Percentiles rank a stretch among this genome's conserved stretches.
phyloP scores from a whole-genome alignment of 2,888 invertebrate species.

The Synanthedon vespiformis region DNA sequence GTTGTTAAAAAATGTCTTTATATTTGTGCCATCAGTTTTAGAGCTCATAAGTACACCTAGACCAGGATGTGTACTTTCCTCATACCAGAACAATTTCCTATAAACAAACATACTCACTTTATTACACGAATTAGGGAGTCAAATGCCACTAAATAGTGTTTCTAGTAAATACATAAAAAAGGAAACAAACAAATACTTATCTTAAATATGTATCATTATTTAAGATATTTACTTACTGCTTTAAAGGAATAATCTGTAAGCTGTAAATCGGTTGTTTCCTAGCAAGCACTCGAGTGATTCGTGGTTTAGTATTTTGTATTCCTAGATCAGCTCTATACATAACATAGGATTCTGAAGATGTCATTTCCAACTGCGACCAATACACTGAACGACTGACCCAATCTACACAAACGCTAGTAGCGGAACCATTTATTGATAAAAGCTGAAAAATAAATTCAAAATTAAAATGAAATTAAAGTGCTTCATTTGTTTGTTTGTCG shows the following conservation, averaged over 20 bases:
- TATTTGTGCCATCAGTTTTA: constrained; percentile 66
- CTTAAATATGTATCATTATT: not conserved
- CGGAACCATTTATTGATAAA: constrained; percentile 54
- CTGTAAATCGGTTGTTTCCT: constrained; percentile 72
- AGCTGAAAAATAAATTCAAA: constrained; percentile 24
- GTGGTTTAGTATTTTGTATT: constrained; percentile 64
- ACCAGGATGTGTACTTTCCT: constrained; percentile 71
- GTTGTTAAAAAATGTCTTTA: constrained; percentile 69
- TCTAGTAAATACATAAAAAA: not conserved
- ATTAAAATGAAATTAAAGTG: not conserved
- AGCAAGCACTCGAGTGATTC: constrained; percentile 65
- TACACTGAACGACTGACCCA: constrained; percentile 90
- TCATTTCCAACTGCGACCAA: constrained; percentile 77
- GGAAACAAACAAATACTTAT: not conserved
- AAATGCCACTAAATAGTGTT: not conserved
- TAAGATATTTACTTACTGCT: constrained; percentile 69
- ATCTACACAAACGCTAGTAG: constrained; percentile 80
- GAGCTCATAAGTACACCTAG: constrained; percentile 74
- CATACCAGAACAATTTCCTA: constrained; percentile 82
- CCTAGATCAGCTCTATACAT: constrained; percentile 77
- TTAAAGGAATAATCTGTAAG: constrained; percentile 80
- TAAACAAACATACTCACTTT: constrained; percentile 11
- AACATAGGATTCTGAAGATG: constrained; percentile 53
- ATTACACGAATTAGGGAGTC: not conserved
- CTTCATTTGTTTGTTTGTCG: not conserved